Evolutionary conservation across 2,888 invertebrate genomes (phyloP).

Genomic region (Caenorhabditis sp.): DNA sequence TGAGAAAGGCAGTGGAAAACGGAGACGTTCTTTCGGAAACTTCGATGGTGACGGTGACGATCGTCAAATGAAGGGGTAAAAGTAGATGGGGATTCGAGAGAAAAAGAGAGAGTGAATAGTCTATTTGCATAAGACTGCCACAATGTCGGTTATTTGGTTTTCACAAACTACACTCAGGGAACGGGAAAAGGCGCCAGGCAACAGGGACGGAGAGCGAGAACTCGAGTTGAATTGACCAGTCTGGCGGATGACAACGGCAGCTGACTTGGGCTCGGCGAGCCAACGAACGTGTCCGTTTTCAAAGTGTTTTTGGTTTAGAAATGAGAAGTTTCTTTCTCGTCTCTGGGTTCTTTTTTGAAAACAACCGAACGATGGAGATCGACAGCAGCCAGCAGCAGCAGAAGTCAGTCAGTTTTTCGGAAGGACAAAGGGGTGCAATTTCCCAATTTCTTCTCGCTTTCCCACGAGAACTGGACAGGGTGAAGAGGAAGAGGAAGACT

Average conservation of each 20-base stretch:
- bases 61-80: too few species aligned
- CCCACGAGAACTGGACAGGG: slow-evolving; percentile 56
- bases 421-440: slow-evolving; percentile 50
- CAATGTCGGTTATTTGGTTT: slow-evolving; percentile 29
- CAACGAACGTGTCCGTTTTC: slow-evolving; percentile 43
- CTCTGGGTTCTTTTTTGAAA: neutral
- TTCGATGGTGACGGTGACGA: too few species aligned
- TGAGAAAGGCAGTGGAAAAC: neutral
- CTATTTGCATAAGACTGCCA: slow-evolving; percentile 59
- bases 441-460: slow-evolving; percentile 6
- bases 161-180: slow-evolving; percentile 23
- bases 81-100: neutral
- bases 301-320: slow-evolving; percentile 28
- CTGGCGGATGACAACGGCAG: neutral
- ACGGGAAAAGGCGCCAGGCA: neutral
- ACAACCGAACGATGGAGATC: neutral
- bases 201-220: neutral
- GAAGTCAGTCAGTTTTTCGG: neutral
- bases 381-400: too few species aligned
- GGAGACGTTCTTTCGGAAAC: slow-evolving; percentile 5
- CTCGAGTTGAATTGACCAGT: slow-evolving; percentile 9
- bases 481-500: slow-evolving; percentile 13
- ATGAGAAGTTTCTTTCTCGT: too few species aligned
- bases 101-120: too few species aligned
- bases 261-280: neutral